These are phyloP conservation scores for Momotus momota DNA, from an alignment of 2,797 vertebrate genomes.

Conservation along the genomic window DNA sequence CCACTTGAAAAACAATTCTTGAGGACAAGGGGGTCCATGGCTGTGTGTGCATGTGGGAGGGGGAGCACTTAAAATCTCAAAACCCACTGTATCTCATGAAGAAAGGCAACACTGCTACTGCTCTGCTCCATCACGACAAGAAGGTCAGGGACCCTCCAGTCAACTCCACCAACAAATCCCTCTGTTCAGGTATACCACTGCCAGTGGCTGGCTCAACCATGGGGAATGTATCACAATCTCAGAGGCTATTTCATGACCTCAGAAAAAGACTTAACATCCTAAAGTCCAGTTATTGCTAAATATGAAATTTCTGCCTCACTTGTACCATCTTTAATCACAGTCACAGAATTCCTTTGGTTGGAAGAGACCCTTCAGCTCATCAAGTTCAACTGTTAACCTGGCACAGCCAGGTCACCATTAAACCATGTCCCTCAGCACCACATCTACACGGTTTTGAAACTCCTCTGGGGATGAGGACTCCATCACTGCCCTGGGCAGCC, in stretches of 20 bases:
- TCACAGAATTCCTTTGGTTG: not conserved
- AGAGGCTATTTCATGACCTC: not conserved
- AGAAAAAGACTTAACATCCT: not conserved
- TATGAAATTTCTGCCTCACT: not conserved
- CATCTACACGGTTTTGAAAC: not conserved
- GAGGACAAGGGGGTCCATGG: not conserved
- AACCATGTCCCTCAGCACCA: not conserved
- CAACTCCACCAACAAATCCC: not conserved
- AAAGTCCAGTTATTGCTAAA: not conserved
- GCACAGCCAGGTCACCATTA: not conserved
- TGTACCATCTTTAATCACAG: not conserved
- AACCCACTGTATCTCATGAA: not conserved
- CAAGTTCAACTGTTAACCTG: not conserved
- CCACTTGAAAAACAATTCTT: too few relatives aligned
- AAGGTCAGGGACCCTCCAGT: not conserved
- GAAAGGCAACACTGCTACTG: not conserved
- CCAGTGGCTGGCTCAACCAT: not conserved
- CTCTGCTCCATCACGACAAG: not conserved
- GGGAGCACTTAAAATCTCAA: not conserved
- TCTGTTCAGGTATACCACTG: not conserved
- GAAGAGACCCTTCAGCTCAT: not conserved
- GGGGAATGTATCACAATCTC: not conserved
- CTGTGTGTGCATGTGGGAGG: fast-evolving
- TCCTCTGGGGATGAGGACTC: not conserved
- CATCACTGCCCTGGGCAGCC: not conserved